Evolutionary conservation across 2,113 vertebrate genomes (phyloP), one percentile per base, ranked within the genome.

Genomic region (Maccullochella peelii): DNA sequence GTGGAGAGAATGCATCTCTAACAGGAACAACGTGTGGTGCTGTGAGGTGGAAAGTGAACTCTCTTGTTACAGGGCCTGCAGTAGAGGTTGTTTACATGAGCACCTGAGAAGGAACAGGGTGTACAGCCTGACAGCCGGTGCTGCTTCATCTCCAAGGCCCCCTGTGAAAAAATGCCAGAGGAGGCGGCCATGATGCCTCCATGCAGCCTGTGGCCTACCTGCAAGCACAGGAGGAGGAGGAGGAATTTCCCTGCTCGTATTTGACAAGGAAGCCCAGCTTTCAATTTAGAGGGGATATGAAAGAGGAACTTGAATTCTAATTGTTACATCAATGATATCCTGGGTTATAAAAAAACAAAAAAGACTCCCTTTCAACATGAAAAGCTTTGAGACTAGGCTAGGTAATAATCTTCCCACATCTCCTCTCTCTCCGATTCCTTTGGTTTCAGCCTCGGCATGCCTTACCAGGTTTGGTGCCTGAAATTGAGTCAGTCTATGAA

Each of bases 11-110:
- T 84, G 86, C 87, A 76, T 83, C 88, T 88, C 89, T 87, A 91
- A 93, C 89, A 81, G 88, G 78, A 84, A 15, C 77, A 80, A 23
- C 38, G 58, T 81, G 82, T 50, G 84, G 86, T 76, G 89, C 92
- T 86, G 82, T 84, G 86, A 92, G 89, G 52, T 91, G 89, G 90
- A 92, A 90, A 91, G 89, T 89, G 85, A 93, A 85, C 89, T 85
- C 87, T 88, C 86, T 91, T 93, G 92, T 93, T 93, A 81, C 76
- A 7, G 88, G 50, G 65, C 75, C 80, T 54, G 84, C 80, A 81
- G 88, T 21, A 10, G 73, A 85, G 86, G 66, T 72, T 92, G 90
- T 92, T 92, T 90, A 93, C 89, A 91, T 81, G 89, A 86, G 63
- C 80, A 91, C 84, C 90, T 86, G 83, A 91, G 84, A 54, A 89